These are phyloP conservation scores for Danio rerio DNA, from an alignment of 2,113 vertebrate species.

Conservation along the genomic window DNA sequence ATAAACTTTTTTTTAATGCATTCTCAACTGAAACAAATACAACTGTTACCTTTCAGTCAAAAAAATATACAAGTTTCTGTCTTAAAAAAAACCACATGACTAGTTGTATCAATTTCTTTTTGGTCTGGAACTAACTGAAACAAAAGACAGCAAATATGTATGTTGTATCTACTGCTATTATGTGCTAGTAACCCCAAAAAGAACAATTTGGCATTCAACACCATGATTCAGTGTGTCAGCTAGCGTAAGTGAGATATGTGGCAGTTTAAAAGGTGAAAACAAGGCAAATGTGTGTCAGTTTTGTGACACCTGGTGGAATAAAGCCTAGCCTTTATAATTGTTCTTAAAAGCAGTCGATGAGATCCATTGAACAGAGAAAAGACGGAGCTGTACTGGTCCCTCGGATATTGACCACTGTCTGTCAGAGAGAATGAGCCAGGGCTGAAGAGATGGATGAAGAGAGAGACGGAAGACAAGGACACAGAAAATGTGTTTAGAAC, in stretches of 20 bases:
- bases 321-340: slow-evolving; percentile 40
- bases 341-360: slow-evolving; percentile 43
- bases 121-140: no score
- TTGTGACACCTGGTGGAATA: slow-evolving; percentile 34
- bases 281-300: slow-evolving; percentile 20
- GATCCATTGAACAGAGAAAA: slow-evolving; percentile 26
- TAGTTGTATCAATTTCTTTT: no score
- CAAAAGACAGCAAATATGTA: no score
- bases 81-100: no score
- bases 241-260: neutral
- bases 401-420: slow-evolving; percentile 41
- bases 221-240: neutral
- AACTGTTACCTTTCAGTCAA: no score
- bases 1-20: no score
- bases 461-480: neutral
- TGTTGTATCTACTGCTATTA: neutral
- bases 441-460: slow-evolving; percentile 5
- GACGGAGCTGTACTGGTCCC: neutral
- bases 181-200: no score
- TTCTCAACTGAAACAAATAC: no score
- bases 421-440: neutral
- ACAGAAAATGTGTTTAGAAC: slow-evolving; percentile 15
- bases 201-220: no score
- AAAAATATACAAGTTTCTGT: no score
- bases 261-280: slow-evolving; percentile 26